A percentile compares a stretch with the other conserved stretches of the same genome.
Conservation (phyloP, 30 jellyfish, hydroid and myxozoan species). For the Cassiopea xamachana region DNA sequence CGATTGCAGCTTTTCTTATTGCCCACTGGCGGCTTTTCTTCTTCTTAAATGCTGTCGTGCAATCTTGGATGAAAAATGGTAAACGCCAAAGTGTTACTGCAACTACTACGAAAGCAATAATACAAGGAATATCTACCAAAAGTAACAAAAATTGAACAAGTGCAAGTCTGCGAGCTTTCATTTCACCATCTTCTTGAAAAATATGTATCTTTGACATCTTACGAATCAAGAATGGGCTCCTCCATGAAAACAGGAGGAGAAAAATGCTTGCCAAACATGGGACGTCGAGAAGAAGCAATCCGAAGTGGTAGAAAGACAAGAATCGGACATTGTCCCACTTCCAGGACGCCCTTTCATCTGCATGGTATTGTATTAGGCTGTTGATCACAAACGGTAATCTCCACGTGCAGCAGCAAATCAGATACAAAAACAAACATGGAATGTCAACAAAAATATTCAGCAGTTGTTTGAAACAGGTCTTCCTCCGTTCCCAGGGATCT, state of each 20-base stretch:
- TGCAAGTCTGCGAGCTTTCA: constrained; percentile 39
- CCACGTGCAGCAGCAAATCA: constrained; percentile 72
- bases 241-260: constrained; percentile 67
- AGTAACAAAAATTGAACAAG: constrained; percentile 61
- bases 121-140: constrained; percentile 86
- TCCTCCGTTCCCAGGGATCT: constrained; percentile 80
- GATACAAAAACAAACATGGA: constrained; percentile 71
- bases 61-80: constrained; percentile 23
- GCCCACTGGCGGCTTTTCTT: constrained; percentile 37
- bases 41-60: constrained; percentile 30
- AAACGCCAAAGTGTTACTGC: constrained; percentile 70
- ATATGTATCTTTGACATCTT: constrained; percentile 36
- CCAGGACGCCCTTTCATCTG: constrained; percentile 44
- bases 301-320: constrained; percentile 66
- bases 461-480: constrained; percentile 76
- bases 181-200: constrained; percentile 32
- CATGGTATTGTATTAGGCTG: not conserved
- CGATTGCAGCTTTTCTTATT: constrained; percentile 42
- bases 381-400: constrained; percentile 79
- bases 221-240: constrained; percentile 69
- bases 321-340: constrained; percentile 77
- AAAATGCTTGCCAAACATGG: constrained; percentile 79
- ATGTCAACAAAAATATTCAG: constrained; percentile 71
- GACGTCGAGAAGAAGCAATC: constrained; percentile 68
- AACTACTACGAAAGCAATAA: constrained; percentile 55